A percentile compares a stretch with the other conserved stretches of the same genome.
These are phyloP conservation scores for Penelope pileata DNA, from an alignment of 2,113 vertebrate species.

Conservation along the genomic window DNA sequence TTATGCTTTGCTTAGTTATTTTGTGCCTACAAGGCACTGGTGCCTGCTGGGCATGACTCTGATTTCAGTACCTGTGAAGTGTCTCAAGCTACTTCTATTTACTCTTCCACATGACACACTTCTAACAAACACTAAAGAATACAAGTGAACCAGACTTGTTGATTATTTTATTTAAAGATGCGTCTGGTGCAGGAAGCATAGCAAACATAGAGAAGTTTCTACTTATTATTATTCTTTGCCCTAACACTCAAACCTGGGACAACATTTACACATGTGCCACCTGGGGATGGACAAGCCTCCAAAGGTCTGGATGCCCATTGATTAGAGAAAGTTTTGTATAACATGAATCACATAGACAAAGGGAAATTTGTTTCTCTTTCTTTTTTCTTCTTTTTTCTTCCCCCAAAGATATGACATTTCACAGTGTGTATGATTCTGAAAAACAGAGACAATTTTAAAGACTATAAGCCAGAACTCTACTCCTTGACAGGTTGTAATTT, in stretches of 20 bases:
- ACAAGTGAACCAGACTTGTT: not conserved
- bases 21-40: not conserved
- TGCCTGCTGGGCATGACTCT: not conserved
- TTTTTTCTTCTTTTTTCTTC: not conserved
- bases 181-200: not conserved
- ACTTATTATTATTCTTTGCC: not conserved
- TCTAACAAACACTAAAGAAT: not conserved
- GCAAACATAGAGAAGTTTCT: not conserved
- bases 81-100: not conserved
- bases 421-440: not conserved
- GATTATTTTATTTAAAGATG: not conserved
- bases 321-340: not conserved
- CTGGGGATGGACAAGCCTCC: not conserved
- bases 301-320: not conserved
- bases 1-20: not conserved
- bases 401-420: not conserved
- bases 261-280: accelerated
- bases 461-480: not conserved
- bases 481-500: not conserved
- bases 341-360: not conserved
- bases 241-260: not conserved
- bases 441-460: not conserved
- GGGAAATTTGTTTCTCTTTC: not conserved
- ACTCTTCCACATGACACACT: not conserved
- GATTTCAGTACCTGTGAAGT: not conserved